These are phyloP conservation scores for Ispidina lecontei DNA, from an alignment of 2,797 vertebrate genomes.

Conservation along the genomic window DNA sequence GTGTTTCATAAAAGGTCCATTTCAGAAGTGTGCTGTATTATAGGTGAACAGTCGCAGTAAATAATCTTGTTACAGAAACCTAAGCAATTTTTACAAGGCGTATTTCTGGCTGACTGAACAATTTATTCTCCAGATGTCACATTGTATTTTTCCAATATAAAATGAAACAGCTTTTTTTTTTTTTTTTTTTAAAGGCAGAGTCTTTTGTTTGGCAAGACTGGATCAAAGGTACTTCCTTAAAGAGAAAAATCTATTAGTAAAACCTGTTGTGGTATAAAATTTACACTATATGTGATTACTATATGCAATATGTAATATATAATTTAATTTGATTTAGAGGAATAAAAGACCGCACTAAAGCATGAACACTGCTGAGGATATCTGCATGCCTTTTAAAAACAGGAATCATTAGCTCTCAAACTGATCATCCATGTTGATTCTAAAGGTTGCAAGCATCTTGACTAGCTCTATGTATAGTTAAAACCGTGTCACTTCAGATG, in stretches of 20 bases:
- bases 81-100: constrained; percentile 99
- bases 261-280: constrained; percentile 43
- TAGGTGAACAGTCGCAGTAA: constrained; percentile 85
- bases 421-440: not conserved
- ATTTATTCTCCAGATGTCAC: constrained; percentile 98
- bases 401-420: not conserved
- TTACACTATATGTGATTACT: constrained; percentile 18
- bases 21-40: constrained; percentile 85
- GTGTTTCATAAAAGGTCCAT: constrained; percentile 87
- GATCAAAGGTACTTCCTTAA: constrained; percentile 75
- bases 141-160: constrained; percentile 97
- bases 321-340: constrained; percentile 8
- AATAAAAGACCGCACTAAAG: not conserved
- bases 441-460: constrained; percentile 13
- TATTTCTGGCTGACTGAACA: constrained; percentile 99
- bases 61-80: constrained; percentile 89
- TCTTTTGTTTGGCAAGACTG: constrained; percentile 76
- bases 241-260: constrained; percentile 62
- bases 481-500: constrained; percentile 38
- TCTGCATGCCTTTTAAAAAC: not conserved
- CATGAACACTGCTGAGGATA: not conserved
- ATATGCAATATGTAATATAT: not conserved
- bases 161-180: constrained; percentile 80
- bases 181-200: constrained; percentile 61
- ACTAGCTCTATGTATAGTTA: not conserved